phyloP scores from a whole-genome alignment of 2,888 invertebrate species.

The Heliothis peltigera region DNA sequence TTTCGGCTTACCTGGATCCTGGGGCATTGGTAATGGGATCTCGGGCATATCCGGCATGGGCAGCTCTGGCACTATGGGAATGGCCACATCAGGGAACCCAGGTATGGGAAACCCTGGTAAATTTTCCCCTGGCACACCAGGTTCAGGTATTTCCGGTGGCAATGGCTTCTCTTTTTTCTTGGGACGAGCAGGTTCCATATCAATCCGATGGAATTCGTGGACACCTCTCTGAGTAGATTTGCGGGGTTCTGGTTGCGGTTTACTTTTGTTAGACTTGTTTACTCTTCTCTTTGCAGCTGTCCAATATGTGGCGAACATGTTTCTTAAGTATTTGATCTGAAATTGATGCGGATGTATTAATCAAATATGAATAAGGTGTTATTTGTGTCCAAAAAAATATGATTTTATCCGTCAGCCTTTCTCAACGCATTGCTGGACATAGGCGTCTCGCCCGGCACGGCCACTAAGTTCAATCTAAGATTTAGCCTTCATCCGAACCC shows the following conservation, averaged over 20 bases:
- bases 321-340: slow-evolving; percentile 17
- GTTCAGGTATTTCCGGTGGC: slow-evolving; percentile 32
- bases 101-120: slow-evolving; percentile 43
- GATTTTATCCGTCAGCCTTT: no score
- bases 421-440: no score
- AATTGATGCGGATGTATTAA: slow-evolving; percentile 10
- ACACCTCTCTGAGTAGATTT: not conserved
- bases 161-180: slow-evolving; percentile 15
- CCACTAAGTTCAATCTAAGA: no score
- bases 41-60: slow-evolving; percentile 33
- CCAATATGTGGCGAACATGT: not conserved
- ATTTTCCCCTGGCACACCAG: slow-evolving; percentile 24
- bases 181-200: slow-evolving; percentile 31
- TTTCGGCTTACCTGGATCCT: slow-evolving; percentile 11
- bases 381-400: not conserved
- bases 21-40: slow-evolving; percentile 37
- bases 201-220: not conserved
- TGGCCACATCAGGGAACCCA: slow-evolving; percentile 37
- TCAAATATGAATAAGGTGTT: not conserved
- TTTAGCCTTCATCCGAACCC: no score
- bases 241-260: slow-evolving; percentile 2
- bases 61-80: slow-evolving; percentile 44
- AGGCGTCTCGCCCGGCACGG: no score
- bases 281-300: not conserved
- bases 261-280: not conserved